Percentiles rank a stretch among this genome's conserved stretches.
Conservation (phyloP, 2,888 invertebrate species). For the Sympetrum striolatum region DNA sequence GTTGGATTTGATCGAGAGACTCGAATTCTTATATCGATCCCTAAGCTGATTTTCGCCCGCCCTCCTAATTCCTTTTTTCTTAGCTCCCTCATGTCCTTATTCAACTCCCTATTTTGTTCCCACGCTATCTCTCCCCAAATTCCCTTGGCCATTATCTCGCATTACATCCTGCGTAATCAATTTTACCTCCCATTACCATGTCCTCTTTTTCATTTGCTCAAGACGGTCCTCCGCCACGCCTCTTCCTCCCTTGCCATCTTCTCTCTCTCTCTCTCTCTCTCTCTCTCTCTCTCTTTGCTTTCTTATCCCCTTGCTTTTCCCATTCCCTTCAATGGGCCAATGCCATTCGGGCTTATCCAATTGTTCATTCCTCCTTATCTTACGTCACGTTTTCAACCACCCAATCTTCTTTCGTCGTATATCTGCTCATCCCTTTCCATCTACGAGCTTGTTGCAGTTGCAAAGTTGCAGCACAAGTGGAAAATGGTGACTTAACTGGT, state of each 20-base stretch:
- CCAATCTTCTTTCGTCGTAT: no score
- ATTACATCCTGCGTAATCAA: not conserved
- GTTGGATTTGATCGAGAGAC: not conserved
- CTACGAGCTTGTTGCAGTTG: no score
- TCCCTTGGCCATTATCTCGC: not conserved
- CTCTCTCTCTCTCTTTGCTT: not conserved
- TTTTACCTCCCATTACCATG: not conserved
- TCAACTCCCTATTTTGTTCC: not conserved
- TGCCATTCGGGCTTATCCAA: not conserved
- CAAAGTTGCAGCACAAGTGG: no score
- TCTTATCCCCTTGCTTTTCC: not conserved
- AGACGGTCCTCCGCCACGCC: not conserved
- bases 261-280: not conserved
- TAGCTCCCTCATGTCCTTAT: not conserved
- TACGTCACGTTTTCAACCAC: not conserved
- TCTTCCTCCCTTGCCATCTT: not conserved
- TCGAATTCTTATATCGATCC: slow-evolving; percentile 4
- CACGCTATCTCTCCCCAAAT: not conserved
- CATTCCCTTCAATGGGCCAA: not conserved
- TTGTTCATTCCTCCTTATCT: not conserved
- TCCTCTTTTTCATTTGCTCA: not conserved
- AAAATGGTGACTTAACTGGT: no score
- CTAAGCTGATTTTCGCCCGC: not conserved
- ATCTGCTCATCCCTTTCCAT: no score
- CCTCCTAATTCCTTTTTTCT: not conserved